These are phyloP conservation scores for Oophaga pumilio DNA, from an alignment of 2,113 vertebrate species.

Conservation along the genomic window DNA sequence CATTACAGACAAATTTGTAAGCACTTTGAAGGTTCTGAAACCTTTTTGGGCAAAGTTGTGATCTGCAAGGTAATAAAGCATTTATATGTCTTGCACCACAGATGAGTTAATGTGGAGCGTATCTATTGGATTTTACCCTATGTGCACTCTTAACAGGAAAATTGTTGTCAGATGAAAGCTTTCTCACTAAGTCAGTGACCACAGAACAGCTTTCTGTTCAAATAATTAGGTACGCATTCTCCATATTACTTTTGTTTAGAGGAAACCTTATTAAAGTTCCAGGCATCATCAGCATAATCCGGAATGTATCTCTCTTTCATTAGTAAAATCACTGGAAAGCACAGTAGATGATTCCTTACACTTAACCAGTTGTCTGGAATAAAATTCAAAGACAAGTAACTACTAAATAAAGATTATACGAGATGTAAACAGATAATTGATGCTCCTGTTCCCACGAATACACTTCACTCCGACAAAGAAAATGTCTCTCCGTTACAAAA, in stretches of 20 bases:
- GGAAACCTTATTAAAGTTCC: conserved; percentile 65
- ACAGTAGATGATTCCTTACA: background rate
- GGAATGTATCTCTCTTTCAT: background rate
- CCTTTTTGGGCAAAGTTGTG: conserved; percentile 61
- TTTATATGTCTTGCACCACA: conserved; percentile 53
- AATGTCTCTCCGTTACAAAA: background rate
- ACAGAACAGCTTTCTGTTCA: conserved; percentile 70
- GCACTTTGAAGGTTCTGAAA: conserved; percentile 64
- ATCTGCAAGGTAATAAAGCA: conserved; percentile 62
- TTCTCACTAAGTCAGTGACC: conserved; percentile 66
- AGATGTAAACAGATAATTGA: background rate
- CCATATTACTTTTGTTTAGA: conserved; percentile 58
- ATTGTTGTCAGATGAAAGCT: conserved; percentile 70
- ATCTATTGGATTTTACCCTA: conserved; percentile 64
- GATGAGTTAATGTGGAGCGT: conserved; percentile 59
- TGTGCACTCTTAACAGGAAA: conserved; percentile 67
- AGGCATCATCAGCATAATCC: background rate
- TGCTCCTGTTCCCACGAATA: background rate
- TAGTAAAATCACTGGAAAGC: background rate
- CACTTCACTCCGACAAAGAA: background rate
- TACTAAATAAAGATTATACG: background rate
- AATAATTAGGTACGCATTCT: conserved; percentile 68
- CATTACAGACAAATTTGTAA: conserved; percentile 62
- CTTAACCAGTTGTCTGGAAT: background rate
- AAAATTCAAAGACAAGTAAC: background rate